These are phyloP conservation scores for Ectobius pallidus DNA, from an alignment of 2,888 invertebrate species.

Conservation along the genomic window DNA sequence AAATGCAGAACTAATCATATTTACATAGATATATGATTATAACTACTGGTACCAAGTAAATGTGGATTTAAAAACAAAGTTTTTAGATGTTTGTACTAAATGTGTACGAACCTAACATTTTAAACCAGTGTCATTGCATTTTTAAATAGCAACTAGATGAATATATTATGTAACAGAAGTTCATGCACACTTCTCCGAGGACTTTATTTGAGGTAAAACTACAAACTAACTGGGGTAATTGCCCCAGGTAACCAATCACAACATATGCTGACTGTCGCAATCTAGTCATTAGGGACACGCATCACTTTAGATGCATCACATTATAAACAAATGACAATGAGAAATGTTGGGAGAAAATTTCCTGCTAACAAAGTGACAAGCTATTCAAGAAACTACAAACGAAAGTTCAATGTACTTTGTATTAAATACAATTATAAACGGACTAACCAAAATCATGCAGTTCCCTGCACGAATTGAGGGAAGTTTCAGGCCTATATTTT, in stretches of 20 bases:
- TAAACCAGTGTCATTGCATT: constrained; percentile 25
- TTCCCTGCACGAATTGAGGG: constrained; percentile 7
- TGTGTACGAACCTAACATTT: constrained; percentile 34
- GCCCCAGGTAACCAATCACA: neutral
- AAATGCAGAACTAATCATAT: constrained; percentile 7
- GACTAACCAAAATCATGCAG: constrained; percentile 8
- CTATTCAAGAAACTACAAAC: no score
- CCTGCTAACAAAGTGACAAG: constrained; percentile 8
- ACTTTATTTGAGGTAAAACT: constrained; percentile 11
- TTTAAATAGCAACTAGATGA: constrained; percentile 29
- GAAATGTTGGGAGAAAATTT: constrained; percentile 26
- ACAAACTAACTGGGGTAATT: neutral
- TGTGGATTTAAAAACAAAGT: constrained; percentile 26
- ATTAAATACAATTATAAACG: no score
- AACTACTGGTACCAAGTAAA: no score
- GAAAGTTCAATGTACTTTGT: neutral
- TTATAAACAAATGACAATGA: neutral
- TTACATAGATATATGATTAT: constrained; percentile 11
- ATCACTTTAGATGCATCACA: neutral
- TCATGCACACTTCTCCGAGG: constrained; percentile 32
- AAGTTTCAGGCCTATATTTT: constrained; percentile 40
- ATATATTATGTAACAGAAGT: constrained; percentile 23
- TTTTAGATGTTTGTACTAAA: constrained; percentile 35
- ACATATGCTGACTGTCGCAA: constrained; percentile 14
- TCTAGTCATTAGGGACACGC: constrained; percentile 26